Conservation (phyloP, 2,888 invertebrate species). For the Thyatira batis region DNA sequence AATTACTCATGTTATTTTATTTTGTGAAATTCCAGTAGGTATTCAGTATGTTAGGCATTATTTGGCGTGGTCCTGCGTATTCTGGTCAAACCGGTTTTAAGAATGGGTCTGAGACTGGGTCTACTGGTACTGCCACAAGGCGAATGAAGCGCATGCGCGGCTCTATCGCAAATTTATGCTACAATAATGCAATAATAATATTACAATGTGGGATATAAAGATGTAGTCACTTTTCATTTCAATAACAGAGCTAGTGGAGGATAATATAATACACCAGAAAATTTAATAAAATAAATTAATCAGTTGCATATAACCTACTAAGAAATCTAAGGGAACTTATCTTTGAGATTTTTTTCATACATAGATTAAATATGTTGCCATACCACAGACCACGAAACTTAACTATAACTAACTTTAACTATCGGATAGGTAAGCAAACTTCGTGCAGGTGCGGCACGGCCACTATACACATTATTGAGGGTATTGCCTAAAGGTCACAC, state of each 20-base stretch:
- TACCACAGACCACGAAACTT: slow-evolving; percentile 29
- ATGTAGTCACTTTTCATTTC: no score
- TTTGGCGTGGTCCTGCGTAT: slow-evolving; percentile 66
- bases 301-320: no score
- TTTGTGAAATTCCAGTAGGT: slow-evolving; percentile 18
- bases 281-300: no score
- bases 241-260: no score
- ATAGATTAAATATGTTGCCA: no score
- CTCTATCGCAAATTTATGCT: slow-evolving; percentile 60
- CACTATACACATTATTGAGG: slow-evolving; percentile 45
- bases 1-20: no score
- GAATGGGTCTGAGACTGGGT: slow-evolving; percentile 72
- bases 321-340: no score
- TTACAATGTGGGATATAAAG: slow-evolving; percentile 11
- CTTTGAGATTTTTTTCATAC: no score
- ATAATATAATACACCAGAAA: no score
- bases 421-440: neutral
- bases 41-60: slow-evolving; percentile 52
- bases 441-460: slow-evolving; percentile 52
- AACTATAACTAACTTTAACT: slow-evolving; percentile 13
- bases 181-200: slow-evolving; percentile 36
- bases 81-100: slow-evolving; percentile 77
- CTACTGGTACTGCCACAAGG: slow-evolving; percentile 71
- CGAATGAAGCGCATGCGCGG: slow-evolving; percentile 68
- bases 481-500: slow-evolving; percentile 55